Conservation (phyloP, 2,888 invertebrate genomes). For the Phyllotreta striolata region DNA sequence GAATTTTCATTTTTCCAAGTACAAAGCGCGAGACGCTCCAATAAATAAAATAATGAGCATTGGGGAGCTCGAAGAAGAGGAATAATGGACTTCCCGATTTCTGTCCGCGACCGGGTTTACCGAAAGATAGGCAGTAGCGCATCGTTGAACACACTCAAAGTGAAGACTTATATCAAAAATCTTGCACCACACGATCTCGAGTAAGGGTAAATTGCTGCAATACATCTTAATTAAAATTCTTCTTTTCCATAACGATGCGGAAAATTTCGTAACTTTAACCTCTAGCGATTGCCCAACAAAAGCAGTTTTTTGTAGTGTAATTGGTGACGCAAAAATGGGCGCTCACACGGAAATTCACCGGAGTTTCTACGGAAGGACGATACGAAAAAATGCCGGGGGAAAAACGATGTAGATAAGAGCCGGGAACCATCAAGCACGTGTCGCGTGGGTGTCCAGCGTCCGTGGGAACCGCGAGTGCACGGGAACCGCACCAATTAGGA, state of each 20-base stretch:
- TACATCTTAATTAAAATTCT: too few relatives aligned
- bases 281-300: not conserved
- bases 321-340: slow-evolving; percentile 24
- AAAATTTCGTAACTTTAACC: not conserved
- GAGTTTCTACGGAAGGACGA: slow-evolving; percentile 5
- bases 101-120: slow-evolving; percentile 28
- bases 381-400: slow-evolving; percentile 31
- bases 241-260: not conserved
- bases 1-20: slow-evolving; percentile 26
- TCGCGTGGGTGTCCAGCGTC: slow-evolving; percentile 50
- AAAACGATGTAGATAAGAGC: slow-evolving; percentile 44
- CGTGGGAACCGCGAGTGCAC: slow-evolving; percentile 50
- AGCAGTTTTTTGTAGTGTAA: not conserved
- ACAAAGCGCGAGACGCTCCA: slow-evolving; percentile 37
- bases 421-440: slow-evolving; percentile 46
- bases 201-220: too few relatives aligned
- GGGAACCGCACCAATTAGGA: slow-evolving; percentile 51
- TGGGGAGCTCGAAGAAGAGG: slow-evolving; percentile 22
- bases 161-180: too few relatives aligned
- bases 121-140: slow-evolving; percentile 31
- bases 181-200: too few relatives aligned
- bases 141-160: too few relatives aligned
- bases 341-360: slow-evolving; percentile 1
- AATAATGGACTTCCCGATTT: slow-evolving; percentile 33
- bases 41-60: slow-evolving; percentile 41